These are phyloP conservation scores for Platysteira castanea DNA, from an alignment of 2,113 vertebrate species.

Conservation along the genomic window DNA sequence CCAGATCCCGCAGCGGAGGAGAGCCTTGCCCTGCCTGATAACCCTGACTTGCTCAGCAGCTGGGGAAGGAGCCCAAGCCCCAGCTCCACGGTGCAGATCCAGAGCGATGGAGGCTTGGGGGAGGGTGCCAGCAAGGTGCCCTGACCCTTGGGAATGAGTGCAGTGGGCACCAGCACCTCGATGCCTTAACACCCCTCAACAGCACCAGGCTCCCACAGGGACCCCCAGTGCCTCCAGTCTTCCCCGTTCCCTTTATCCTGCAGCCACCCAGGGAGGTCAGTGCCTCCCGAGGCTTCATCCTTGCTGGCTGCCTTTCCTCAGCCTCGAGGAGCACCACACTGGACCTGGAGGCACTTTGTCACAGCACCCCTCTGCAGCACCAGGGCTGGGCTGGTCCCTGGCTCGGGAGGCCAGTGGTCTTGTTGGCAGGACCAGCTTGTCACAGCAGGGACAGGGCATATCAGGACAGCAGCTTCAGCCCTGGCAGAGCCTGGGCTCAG, in stretches of 20 bases:
- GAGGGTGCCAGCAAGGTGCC: not conserved
- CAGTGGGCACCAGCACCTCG: fast-evolving
- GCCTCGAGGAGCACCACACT: not conserved
- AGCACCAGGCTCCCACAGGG: not conserved
- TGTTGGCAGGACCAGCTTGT: fast-evolving
- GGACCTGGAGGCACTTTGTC: not conserved
- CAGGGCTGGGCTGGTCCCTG: not conserved
- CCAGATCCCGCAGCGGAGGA: not conserved
- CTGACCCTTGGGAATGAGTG: not conserved
- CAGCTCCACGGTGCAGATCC: not conserved
- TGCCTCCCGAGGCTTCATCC: fast-evolving
- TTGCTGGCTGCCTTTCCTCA: not conserved
- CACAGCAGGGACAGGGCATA: fast-evolving
- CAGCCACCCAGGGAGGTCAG: not conserved
- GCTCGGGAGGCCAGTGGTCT: not conserved
- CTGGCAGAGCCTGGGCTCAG: not conserved
- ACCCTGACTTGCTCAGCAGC: not conserved
- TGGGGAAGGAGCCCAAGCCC: not conserved
- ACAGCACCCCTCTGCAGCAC: not conserved
- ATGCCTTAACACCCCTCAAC: not conserved
- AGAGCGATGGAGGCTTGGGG: not conserved
- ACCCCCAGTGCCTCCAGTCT: not conserved
- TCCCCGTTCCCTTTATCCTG: not conserved
- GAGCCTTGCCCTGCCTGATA: not conserved
- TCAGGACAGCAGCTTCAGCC: not conserved